Evolutionary conservation across 64 coral and sea anemone genomes (phyloP), one percentile per base, ranked within the genome.

Genomic region (Acropora yongei): DNA sequence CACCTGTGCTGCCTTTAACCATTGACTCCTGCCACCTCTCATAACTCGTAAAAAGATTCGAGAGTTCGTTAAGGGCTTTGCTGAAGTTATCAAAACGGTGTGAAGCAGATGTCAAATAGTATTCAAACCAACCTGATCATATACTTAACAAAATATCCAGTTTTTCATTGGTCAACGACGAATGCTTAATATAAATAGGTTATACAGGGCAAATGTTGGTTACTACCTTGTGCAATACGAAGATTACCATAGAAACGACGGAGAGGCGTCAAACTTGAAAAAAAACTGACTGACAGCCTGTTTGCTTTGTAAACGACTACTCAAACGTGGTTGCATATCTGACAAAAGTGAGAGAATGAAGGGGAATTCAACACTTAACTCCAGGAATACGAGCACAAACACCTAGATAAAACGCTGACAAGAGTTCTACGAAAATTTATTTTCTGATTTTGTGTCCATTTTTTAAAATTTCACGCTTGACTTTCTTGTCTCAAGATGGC

Each of bases 61-160:
- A 20, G 67, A 71, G 67, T 71, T 71, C 67, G 67, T 71, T 71
- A 20, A 18, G 30, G 19, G 16, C 19, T 39, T 71, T 71, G 8
- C 67, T 71, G 67, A 71, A n/a, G 67, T 71, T 39, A 13, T 71
- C 67, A 71, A 71, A 71, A 71, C 67, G 67, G 67, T 71, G 67
- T 71, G 18, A 71, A 71, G 30, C 18, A 71, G 67, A 20, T 71
- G 67, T 71, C 67, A 71, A 71, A 71, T 20, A 71, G 67, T 3
- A 71, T 18, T 71, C 67, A 71, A 71, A 71, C 58, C 5, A n/a
- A 71, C 67, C 67, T 39, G n/a, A 71, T 63, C 8, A 63, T 63
- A 63, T 12, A 63, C 58, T 30, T 30, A 30, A 30, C 30, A 63
- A 63, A 63, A 63, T 63, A 63, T 63, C 58, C 58, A 63, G 58